A percentile compares a stretch with the other conserved stretches of the same genome.
Evolutionary conservation across 2,888 invertebrate species (phyloP).

Genomic region (Exocentrus adspersus): DNA sequence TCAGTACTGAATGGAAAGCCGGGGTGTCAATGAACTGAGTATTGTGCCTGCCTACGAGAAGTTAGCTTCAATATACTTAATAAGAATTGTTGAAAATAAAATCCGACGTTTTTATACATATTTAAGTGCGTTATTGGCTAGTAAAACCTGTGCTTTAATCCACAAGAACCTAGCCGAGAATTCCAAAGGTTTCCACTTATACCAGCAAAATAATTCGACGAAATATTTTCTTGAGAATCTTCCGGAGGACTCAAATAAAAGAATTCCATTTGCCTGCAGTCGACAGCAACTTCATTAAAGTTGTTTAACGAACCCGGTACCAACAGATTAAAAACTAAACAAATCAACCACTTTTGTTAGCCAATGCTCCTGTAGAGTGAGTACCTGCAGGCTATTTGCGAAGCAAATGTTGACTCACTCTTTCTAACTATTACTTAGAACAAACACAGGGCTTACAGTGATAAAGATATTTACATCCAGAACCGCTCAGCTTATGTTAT

Average conservation of each 20-base stretch:
- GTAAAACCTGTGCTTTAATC: too few relatives aligned
- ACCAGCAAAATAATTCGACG: too few relatives aligned
- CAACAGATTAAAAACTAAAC: conserved; percentile 3
- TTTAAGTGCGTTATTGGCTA: too few relatives aligned
- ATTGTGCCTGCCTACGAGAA: too few relatives aligned
- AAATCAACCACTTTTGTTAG: background rate
- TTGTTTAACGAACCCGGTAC: conserved; percentile 2
- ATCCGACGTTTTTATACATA: too few relatives aligned
- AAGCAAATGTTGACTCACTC: background rate
- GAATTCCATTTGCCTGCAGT: background rate
- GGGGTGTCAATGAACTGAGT: background rate
- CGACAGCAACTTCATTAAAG: background rate
- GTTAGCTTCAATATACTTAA: too few relatives aligned
- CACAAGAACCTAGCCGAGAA: too few relatives aligned
- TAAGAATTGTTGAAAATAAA: too few relatives aligned
- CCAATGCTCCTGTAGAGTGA: background rate
- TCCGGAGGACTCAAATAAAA: too few relatives aligned
- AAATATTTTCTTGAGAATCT: background rate
- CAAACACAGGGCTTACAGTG: conserved; percentile 14
- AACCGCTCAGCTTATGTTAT: conserved; percentile 4
- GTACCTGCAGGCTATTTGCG: background rate
- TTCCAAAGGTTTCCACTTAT: too few relatives aligned
- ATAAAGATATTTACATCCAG: conserved; percentile 15
- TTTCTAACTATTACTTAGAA: conserved; percentile 13
- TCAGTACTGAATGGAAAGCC: background rate